Percentiles rank a stretch among this genome's conserved stretches.
These are phyloP conservation scores for Albula goreensis DNA, from an alignment of 2,113 vertebrate genomes.

Conservation along the genomic window DNA sequence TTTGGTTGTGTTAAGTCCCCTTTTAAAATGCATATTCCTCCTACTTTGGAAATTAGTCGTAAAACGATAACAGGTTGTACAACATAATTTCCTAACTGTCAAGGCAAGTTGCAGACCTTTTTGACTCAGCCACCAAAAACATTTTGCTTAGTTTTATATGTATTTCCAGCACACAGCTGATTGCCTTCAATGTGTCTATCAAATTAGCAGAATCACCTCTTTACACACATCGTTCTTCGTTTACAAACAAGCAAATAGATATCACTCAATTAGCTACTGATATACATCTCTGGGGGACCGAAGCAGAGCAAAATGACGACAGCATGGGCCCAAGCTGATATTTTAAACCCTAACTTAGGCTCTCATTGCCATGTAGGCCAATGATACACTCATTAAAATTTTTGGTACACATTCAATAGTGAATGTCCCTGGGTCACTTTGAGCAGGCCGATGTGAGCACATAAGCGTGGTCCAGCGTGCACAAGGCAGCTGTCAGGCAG, in stretches of 20 bases:
- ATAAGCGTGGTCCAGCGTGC: conserved; percentile 37
- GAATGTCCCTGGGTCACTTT: conserved; percentile 52
- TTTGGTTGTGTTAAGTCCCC: neutral
- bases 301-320: conserved; percentile 46
- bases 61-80: no score
- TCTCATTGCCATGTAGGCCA: conserved; percentile 31
- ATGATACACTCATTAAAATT: conserved; percentile 60
- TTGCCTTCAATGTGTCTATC: neutral
- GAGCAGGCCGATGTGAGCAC: conserved; percentile 40
- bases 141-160: no score
- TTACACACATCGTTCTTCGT: conserved; percentile 4
- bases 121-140: no score
- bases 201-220: neutral
- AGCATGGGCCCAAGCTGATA: conserved; percentile 28
- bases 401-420: conserved; percentile 58
- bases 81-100: no score
- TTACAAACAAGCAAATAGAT: conserved; percentile 24
- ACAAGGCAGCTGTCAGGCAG: conserved; percentile 59
- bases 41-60: no score
- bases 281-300: conserved; percentile 23
- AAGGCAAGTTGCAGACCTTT: no score
- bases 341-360: conserved; percentile 43
- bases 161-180: neutral
- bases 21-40: no score
- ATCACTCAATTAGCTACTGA: conserved; percentile 29